Conservation (phyloP, 2,797 vertebrate species). For the Amniataba percoides region DNA sequence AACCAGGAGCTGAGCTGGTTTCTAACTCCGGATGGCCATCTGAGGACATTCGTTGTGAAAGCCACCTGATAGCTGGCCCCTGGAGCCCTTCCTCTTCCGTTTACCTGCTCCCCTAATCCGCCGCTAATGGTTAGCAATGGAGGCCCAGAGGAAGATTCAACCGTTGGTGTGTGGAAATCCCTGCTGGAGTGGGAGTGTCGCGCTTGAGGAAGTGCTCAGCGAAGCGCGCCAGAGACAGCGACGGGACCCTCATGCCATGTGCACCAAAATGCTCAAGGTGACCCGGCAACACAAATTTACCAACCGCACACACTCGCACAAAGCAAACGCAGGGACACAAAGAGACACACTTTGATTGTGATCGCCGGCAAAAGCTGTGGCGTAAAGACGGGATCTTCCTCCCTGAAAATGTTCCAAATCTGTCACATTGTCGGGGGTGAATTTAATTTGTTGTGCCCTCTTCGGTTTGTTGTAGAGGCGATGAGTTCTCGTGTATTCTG, state of each 20-base stretch:
- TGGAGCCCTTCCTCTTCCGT: constrained; percentile 66
- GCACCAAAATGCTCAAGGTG: constrained; percentile 83
- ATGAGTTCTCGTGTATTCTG: constrained; percentile 46
- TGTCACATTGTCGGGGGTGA: constrained; percentile 41
- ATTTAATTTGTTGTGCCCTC: constrained; percentile 64
- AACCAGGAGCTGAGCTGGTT: constrained; percentile 36
- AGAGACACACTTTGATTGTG: constrained; percentile 63
- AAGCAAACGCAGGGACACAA: constrained; percentile 31
- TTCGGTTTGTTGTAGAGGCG: constrained; percentile 36
- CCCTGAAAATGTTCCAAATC: constrained; percentile 59
- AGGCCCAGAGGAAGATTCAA: constrained; percentile 81
- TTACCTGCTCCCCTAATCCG: constrained; percentile 82
- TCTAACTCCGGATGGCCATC: constrained; percentile 55
- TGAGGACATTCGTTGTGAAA: constrained; percentile 62
- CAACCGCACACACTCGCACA: constrained; percentile 48
- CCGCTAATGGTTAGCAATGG: constrained; percentile 85
- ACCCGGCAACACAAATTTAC: constrained; percentile 76
- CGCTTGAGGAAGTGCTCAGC: constrained; percentile 87
- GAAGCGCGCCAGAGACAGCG: constrained; percentile 81
- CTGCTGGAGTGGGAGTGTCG: constrained; percentile 85
- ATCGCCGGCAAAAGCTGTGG: constrained; percentile 55
- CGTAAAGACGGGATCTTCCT: constrained; percentile 66
- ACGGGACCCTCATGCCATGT: constrained; percentile 72
- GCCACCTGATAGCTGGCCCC: constrained; percentile 74
- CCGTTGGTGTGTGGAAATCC: constrained; percentile 83